Evolutionary conservation across 2,113 vertebrate genomes (phyloP).

Genomic region (Sinosuthora webbiana): DNA sequence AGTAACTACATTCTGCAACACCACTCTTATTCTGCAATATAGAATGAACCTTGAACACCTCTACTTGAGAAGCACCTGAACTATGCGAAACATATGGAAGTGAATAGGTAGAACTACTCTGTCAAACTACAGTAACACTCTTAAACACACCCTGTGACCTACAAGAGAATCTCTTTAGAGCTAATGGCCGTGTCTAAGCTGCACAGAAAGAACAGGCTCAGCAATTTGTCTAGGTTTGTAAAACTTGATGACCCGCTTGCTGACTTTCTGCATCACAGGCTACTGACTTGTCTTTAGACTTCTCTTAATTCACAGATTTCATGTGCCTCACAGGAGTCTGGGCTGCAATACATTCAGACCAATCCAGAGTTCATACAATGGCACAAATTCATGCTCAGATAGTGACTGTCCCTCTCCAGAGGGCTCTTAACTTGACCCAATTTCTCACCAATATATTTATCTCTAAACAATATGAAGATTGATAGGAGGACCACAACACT

Average conservation of each 20-base stretch:
- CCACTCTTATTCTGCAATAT: accelerated
- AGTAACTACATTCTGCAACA: neutral
- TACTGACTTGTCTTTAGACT: neutral
- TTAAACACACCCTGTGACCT: neutral
- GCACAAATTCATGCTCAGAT: accelerated
- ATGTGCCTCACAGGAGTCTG: neutral
- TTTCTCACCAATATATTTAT: neutral
- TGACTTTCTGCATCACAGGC: neutral
- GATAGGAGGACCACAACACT: neutral
- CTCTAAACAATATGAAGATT: neutral
- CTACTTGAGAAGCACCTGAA: neutral
- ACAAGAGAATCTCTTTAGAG: neutral
- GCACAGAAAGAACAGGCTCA: neutral
- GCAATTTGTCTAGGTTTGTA: neutral
- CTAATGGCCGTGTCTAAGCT: neutral
- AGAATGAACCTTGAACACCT: neutral
- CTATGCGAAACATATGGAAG: accelerated
- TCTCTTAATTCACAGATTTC: neutral
- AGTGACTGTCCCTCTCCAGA: neutral
- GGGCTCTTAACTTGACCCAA: neutral
- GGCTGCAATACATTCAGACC: neutral
- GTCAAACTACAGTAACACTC: neutral
- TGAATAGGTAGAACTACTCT: neutral
- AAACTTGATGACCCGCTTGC: neutral
- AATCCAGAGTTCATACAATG: neutral